Percentiles rank a stretch among this genome's conserved stretches.
These are phyloP conservation scores for Troides helena DNA, from an alignment of 2,888 invertebrate genomes.

Conservation along the genomic window DNA sequence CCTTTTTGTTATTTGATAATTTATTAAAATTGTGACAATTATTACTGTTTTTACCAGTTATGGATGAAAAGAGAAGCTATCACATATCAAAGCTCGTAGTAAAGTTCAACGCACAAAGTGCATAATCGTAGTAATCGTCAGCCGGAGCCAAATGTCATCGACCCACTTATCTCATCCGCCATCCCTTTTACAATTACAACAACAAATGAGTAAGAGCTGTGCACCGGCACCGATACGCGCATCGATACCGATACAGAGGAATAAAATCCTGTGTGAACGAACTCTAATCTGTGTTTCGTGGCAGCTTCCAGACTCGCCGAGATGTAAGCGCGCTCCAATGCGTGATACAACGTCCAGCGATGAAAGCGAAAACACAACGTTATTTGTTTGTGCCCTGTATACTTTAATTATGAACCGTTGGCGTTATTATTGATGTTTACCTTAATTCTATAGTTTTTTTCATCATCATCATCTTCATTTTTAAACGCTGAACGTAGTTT, in stretches of 20 bases:
- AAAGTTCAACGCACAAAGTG: constrained; percentile 80
- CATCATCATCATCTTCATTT: background rate
- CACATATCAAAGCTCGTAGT: constrained; percentile 62
- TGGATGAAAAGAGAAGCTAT: constrained; percentile 52
- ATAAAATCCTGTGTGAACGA: constrained; percentile 81
- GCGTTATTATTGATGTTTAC: background rate
- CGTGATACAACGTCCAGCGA: constrained; percentile 49
- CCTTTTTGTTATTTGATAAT: too few species aligned
- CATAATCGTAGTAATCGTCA: constrained; percentile 77
- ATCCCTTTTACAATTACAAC: constrained; percentile 80
- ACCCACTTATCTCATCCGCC: constrained; percentile 80
- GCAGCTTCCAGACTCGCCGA: constrained; percentile 65
- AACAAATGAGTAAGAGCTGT: constrained; percentile 78
- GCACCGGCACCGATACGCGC: constrained; percentile 74
- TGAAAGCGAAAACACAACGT: constrained; percentile 30
- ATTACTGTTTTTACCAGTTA: too few species aligned
- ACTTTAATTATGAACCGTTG: background rate
- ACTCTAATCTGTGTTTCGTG: constrained; percentile 79
- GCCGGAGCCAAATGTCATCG: constrained; percentile 79
- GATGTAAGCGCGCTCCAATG: constrained; percentile 62
- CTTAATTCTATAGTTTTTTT: background rate
- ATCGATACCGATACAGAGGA: constrained; percentile 74
- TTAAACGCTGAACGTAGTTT: background rate
- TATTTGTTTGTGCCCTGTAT: constrained; percentile 1
- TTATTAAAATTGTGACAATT: too few species aligned